Evolutionary conservation across 2,797 vertebrate genomes (phyloP), one percentile per base, ranked within the genome.

Genomic region (Poecilia velifera): DNA sequence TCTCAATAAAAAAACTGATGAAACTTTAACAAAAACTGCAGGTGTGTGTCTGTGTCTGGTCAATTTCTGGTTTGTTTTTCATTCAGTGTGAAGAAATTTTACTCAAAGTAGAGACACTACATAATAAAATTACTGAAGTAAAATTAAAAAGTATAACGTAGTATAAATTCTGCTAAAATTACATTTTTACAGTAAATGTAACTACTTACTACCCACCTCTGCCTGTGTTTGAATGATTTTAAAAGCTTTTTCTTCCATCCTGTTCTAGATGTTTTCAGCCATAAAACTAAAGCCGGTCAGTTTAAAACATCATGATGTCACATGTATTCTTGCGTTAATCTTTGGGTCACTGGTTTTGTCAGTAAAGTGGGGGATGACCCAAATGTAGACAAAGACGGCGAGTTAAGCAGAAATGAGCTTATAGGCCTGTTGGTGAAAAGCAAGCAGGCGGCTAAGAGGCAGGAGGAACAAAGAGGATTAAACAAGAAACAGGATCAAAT

Each of bases 401-500:
- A 25, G 45, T 49, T 53, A 53, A 73, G 51, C 20, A 51, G 74
- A n/a, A 80, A 72, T 72, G 25, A 47, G 68, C 78, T 57, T 76
- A 43, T 20, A 34, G 57, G 34, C 45, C 31, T 55, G 64, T 71
- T 41, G 9, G 53, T 59, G 55, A n/a, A 51, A 49, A 34, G 73
- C 45, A 25, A 51, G 16, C 68, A 43, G 68, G 74, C 68, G 41
- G 78, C 62, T 53, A 68, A 70, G 51, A 72, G 72, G 45, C 73
- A 78, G n/a, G 28, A 57, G 64, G 64, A 74, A 81, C 76, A 81
- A 78, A 84, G 55, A 84, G 78, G 78, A 84, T 84, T 84, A 81
- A 70, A 51, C 20, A 76, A 80, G 57, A 76, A 55, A 72, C 64
- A 45, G 62, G 45, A 80, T 70, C 72, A 77, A 77, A 76, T 36